Evolutionary conservation across 2,888 invertebrate species (phyloP).

Genomic region (Macrosiphum euphorbiae): DNA sequence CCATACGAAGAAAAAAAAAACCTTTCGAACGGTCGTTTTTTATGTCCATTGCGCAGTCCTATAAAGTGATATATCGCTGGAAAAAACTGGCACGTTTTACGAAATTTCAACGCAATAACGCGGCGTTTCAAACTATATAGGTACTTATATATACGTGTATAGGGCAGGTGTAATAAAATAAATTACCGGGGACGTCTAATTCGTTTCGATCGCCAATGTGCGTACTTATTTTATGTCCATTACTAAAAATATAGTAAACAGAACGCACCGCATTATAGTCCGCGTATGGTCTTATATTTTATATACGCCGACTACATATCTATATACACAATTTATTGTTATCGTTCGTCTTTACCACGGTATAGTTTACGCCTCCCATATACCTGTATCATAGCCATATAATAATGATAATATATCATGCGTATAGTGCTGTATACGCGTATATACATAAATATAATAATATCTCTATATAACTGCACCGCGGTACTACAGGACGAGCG

Average conservation of each 20-base stretch:
- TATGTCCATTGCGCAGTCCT: slow-evolving; percentile 9
- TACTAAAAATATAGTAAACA: slow-evolving; percentile 17
- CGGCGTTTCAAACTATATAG: background rate
- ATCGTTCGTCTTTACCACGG: slow-evolving; percentile 18
- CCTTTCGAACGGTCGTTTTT: background rate
- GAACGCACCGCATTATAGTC: background rate
- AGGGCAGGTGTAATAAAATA: slow-evolving; percentile 5
- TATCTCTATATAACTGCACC: background rate
- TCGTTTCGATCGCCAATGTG: slow-evolving; percentile 3
- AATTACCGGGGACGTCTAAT: background rate
- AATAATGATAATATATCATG: background rate
- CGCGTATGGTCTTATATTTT: background rate
- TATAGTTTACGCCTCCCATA: slow-evolving; percentile 40
- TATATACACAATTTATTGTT: slow-evolving; percentile 38
- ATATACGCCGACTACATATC: background rate
- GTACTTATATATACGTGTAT: no score
- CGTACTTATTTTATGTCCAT: slow-evolving; percentile 11
- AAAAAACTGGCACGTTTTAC: slow-evolving; percentile 36
- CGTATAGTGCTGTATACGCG: background rate
- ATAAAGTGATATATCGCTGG: background rate
- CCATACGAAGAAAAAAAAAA: background rate
- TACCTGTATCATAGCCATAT: background rate
- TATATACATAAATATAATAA: background rate
- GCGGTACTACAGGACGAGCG: background rate
- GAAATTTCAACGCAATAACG: slow-evolving; percentile 32